phyloP scores from a whole-genome alignment of 2,888 invertebrate genomes.

The Oscheius sp. region DNA sequence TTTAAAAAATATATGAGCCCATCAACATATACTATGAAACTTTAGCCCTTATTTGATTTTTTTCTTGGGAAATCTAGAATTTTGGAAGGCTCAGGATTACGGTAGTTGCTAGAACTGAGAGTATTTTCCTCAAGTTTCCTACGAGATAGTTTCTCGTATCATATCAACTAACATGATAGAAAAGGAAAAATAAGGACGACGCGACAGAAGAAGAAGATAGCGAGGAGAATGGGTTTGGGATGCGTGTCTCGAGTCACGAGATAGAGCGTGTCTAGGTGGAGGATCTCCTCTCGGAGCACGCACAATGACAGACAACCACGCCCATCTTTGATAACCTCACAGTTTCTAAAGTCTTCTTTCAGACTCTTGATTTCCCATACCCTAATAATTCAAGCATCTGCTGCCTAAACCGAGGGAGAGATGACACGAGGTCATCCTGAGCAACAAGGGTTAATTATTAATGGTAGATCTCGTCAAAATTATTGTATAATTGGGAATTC shows the following conservation, averaged over 20 bases:
- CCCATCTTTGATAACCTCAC: not conserved
- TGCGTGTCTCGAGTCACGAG: conserved; percentile 30
- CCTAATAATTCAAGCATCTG: conserved; percentile 20
- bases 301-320: conserved; percentile 23
- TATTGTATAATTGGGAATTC: not conserved
- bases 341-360: not conserved
- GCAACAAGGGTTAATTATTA: conserved; percentile 11
- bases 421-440: conserved; percentile 14
- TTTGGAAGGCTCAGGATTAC: too few species aligned
- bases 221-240: conserved; percentile 28
- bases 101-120: too few species aligned
- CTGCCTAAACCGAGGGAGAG: conserved; percentile 10
- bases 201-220: not conserved
- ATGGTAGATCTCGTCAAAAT: conserved; percentile 17
- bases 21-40: too few species aligned
- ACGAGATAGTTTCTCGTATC: too few species aligned
- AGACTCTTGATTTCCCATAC: not conserved
- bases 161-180: too few species aligned
- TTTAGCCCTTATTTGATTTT: not conserved
- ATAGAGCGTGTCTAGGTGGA: conserved; percentile 34
- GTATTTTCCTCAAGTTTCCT: too few species aligned
- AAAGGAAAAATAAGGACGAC: not conserved
- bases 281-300: conserved; percentile 26
- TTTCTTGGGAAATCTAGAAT: too few species aligned
- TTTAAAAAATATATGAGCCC: not conserved